These are phyloP conservation scores for Pedetes capensis DNA, from an alignment of 2,113 vertebrate genomes.

Conservation along the genomic window DNA sequence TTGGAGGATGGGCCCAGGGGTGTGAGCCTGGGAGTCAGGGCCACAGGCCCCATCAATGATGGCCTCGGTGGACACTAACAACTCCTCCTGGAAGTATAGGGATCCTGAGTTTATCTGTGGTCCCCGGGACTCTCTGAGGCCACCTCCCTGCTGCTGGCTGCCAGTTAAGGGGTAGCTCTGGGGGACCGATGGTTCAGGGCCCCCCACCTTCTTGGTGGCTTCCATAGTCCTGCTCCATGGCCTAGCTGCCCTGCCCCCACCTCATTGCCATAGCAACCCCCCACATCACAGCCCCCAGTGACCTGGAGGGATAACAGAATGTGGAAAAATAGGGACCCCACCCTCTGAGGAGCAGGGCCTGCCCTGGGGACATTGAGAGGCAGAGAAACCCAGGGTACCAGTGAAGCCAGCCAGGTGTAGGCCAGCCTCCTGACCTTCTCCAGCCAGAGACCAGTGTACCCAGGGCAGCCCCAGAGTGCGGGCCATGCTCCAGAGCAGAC, in stretches of 20 bases:
- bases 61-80: not conserved
- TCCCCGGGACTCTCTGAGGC: slow-evolving; percentile 29
- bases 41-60: not conserved
- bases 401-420: not conserved
- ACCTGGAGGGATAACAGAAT: slow-evolving; percentile 33
- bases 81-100: not conserved
- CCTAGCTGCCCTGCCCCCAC: slow-evolving; percentile 57
- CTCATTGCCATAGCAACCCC: not conserved
- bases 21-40: not conserved
- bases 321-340: slow-evolving; percentile 47
- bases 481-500: not conserved
- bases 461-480: not conserved
- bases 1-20: not conserved
- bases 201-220: slow-evolving; percentile 66
- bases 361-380: not conserved
- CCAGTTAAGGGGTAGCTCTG: slow-evolving; percentile 21
- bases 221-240: slow-evolving; percentile 73
- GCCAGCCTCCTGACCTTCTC: not conserved
- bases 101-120: slow-evolving; percentile 38
- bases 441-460: not conserved
- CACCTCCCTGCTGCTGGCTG: slow-evolving; percentile 27
- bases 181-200: slow-evolving; percentile 44
- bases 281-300: slow-evolving; percentile 54
- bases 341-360: not conserved
- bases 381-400: not conserved